phyloP scores from a whole-genome alignment of 1,140 invertebrate genomes.

The Anadara kagoshimensis region DNA sequence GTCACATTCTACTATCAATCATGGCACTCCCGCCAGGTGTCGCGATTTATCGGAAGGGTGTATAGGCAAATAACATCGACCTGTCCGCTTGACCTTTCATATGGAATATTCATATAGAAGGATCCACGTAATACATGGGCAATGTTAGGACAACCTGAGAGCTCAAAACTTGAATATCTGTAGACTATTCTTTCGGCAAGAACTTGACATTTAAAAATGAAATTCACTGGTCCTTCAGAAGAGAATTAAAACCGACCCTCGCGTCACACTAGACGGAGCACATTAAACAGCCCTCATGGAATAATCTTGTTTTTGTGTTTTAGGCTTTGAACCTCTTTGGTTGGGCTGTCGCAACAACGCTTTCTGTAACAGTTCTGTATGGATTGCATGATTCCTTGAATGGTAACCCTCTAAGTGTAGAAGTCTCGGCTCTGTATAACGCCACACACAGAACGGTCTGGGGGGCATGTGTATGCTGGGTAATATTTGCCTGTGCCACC shows the following conservation, averaged over 20 bases:
- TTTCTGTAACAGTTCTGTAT: slow-evolving; percentile 40
- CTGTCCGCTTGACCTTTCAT: too few species aligned
- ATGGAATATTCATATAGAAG: too few species aligned
- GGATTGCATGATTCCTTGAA: slow-evolving; percentile 34
- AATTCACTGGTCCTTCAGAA: background rate
- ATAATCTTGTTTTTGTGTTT: slow-evolving; percentile 5
- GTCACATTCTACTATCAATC: too few species aligned
- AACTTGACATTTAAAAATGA: too few species aligned
- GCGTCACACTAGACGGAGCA: background rate
- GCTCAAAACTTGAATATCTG: background rate
- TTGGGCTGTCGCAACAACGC: slow-evolving; percentile 32
- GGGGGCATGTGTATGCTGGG: slow-evolving; percentile 59
- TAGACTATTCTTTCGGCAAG: too few species aligned
- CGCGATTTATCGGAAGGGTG: too few species aligned
- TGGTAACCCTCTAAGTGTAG: slow-evolving; percentile 21
- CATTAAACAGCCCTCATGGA: background rate
- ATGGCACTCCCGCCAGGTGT: too few species aligned
- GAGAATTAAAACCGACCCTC: background rate
- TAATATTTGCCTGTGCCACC: slow-evolving; percentile 49
- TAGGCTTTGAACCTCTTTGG: slow-evolving; percentile 18
- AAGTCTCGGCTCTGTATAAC: slow-evolving; percentile 59
- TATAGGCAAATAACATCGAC: too few species aligned
- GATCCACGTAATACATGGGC: too few species aligned
- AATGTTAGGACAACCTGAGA: too few species aligned
- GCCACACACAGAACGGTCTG: slow-evolving; percentile 68